Percentiles rank a stretch among this genome's conserved stretches.
These are phyloP conservation scores for Euclidia mi DNA, from an alignment of 2,888 invertebrate species.

Conservation along the genomic window DNA sequence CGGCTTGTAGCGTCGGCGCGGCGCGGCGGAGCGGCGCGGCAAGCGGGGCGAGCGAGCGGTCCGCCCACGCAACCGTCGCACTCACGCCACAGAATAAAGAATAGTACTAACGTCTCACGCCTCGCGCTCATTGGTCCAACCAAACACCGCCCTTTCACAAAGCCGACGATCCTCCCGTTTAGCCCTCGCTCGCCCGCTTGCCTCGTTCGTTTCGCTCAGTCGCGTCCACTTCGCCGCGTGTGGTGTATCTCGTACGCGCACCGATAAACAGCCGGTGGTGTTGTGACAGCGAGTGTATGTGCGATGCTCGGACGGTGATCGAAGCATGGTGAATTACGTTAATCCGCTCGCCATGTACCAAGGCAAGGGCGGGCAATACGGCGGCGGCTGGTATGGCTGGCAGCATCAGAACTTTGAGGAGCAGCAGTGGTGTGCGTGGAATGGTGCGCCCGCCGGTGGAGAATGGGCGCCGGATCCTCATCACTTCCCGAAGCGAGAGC, in stretches of 20 bases:
- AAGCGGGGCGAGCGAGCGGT: constrained; percentile 17
- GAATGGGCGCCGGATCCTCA: constrained; percentile 87
- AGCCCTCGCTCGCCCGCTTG: constrained; percentile 45
- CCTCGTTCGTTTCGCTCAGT: constrained; percentile 69
- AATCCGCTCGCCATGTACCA: constrained; percentile 92
- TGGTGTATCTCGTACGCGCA: constrained; percentile 64
- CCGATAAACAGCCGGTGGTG: constrained; percentile 68
- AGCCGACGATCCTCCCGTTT: constrained; percentile 61
- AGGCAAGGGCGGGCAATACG: constrained; percentile 90
- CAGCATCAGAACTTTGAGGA: constrained; percentile 89
- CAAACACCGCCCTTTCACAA: constrained; percentile 64
- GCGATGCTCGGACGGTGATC: constrained; percentile 87
- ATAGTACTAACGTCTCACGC: too few relatives aligned
- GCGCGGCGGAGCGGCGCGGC: constrained; percentile 22
- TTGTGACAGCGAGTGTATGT: constrained; percentile 85
- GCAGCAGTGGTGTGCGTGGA: constrained; percentile 90
- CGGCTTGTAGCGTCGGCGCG: constrained; percentile 29
- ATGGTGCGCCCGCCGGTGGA: constrained; percentile 84
- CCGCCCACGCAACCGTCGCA: too few relatives aligned
- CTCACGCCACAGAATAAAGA: too few relatives aligned
- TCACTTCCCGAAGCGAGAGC: constrained; percentile 84
- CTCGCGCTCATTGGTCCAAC: constrained; percentile 74
- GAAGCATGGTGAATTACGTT: constrained; percentile 94
- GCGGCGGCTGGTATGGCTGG: constrained; percentile 87
- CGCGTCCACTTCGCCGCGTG: constrained; percentile 74